phyloP scores from a whole-genome alignment of 2,888 invertebrate species.

The Chironomus tentans region DNA sequence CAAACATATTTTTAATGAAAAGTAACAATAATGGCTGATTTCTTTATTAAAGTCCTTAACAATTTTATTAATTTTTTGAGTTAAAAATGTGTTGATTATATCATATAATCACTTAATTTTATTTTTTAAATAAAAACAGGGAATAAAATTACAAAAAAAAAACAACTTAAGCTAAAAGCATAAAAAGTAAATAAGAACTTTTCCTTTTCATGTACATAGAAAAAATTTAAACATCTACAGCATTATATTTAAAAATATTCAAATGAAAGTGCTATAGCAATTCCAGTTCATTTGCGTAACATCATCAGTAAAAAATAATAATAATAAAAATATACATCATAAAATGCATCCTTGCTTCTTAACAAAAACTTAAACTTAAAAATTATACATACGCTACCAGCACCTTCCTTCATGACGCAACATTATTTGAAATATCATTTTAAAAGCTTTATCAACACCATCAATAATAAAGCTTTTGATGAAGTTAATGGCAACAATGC shows the following conservation, averaged over 20 bases:
- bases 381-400: slow-evolving; percentile 20
- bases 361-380: slow-evolving; percentile 8
- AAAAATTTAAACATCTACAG: slow-evolving; percentile 17
- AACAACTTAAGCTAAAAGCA: neutral
- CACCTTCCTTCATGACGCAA: slow-evolving; percentile 26
- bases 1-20: too few relatives aligned
- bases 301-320: neutral
- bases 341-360: slow-evolving; percentile 25
- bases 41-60: too few relatives aligned
- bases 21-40: too few relatives aligned
- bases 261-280: slow-evolving; percentile 1
- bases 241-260: neutral
- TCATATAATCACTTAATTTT: too few relatives aligned
- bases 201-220: slow-evolving; percentile 12
- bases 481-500: slow-evolving; percentile 23
- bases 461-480: neutral
- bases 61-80: too few relatives aligned
- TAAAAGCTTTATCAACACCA: slow-evolving; percentile 16
- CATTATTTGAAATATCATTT: slow-evolving; percentile 26
- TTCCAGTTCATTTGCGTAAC: slow-evolving; percentile 25
- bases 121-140: too few relatives aligned
- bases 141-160: neutral
- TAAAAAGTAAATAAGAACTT: neutral
- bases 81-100: too few relatives aligned
- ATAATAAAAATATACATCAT: slow-evolving; percentile 4